Base-by-base conservation (phyloP, 2,113 vertebrate genomes). In the Cephalopholis sonnerati region DNA sequence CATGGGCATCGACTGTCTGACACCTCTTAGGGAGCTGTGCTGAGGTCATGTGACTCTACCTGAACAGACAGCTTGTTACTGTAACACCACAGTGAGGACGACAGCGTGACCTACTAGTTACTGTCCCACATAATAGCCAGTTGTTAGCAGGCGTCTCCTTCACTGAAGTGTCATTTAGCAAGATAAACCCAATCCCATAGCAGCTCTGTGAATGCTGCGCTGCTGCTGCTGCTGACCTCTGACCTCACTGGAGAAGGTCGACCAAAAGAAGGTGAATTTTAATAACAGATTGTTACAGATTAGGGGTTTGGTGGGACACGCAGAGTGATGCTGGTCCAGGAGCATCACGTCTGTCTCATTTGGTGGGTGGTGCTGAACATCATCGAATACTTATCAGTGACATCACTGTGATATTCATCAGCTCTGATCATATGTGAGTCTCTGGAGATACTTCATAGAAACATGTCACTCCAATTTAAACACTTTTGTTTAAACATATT, bases 141-240 rank as follows among this genome's bases (percentile, higher is more conserved):
- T 5, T 24, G 67, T 63, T 71, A 44, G 20, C 77, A 74, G 68
- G 29, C 36, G 18, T 41, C 27, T 46, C 7, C 13, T 1, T n/a
- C 58, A 15, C 32, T n/a, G 1, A 57, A 41, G 22, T 54, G 55
- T 51, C 16, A 53, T 8, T 8, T 11, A 16, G 4, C n/a, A 20
- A 48, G 16, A 25, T 64, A 25, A 12, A 5, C 41, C 58, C 24
- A 68, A 29, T n/a, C 36, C 17, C 63, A 68, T n/a, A 17, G 1
- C 64, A 51, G 70, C 46, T 68, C 9, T 55, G 54, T 24, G 1
- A 36, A 46, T 71, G 22, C 24, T 67, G 65, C 5, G 13, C 66
- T 36, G 48, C 65, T 70, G 77, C 61, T 48, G 54, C 32, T 55
- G 61, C 53, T 70, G 68, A 75, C 58, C 65, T 69, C n/a, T 77